phyloP scores from a whole-genome alignment of 1,140 invertebrate species.

The Neodiprion fabricii region DNA sequence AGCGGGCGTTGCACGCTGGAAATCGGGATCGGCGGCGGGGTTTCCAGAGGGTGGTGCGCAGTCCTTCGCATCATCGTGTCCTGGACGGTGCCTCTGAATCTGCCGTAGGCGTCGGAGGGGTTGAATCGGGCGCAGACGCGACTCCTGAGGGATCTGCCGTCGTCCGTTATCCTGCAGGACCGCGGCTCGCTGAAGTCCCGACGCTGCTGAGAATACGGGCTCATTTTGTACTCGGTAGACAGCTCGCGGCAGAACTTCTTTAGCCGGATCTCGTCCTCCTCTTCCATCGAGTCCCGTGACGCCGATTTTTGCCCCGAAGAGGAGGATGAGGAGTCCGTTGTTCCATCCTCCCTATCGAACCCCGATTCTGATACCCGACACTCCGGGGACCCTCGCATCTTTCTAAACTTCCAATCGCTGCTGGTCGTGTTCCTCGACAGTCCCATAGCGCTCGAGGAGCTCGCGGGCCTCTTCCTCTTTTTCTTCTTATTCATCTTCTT shows the following conservation, averaged over 20 bases:
- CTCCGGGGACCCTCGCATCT: neutral
- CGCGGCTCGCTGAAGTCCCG: neutral
- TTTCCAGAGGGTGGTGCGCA: neutral
- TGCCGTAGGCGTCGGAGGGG: slow-evolving; percentile 23
- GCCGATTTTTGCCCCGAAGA: neutral
- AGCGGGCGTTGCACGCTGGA: neutral
- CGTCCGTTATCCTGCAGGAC: neutral
- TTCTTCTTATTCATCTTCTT: neutral
- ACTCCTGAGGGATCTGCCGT: neutral
- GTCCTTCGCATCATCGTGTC: slow-evolving; percentile 27
- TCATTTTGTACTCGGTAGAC: neutral
- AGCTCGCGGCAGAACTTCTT: neutral
- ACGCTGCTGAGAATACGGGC: neutral
- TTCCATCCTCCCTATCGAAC: too few relatives aligned
- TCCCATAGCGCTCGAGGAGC: neutral
- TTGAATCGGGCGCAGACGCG: neutral
- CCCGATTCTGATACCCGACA: neutral
- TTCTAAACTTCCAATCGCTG: neutral
- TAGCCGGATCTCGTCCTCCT: neutral
- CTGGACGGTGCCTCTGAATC: slow-evolving; percentile 28
- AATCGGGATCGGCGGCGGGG: neutral
- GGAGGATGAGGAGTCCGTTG: neutral
- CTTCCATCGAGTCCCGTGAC: neutral
- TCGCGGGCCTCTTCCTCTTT: neutral
- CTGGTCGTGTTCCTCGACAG: neutral